phyloP scores from a whole-genome alignment of 2,113 vertebrate genomes.

The Bos taurus region DNA sequence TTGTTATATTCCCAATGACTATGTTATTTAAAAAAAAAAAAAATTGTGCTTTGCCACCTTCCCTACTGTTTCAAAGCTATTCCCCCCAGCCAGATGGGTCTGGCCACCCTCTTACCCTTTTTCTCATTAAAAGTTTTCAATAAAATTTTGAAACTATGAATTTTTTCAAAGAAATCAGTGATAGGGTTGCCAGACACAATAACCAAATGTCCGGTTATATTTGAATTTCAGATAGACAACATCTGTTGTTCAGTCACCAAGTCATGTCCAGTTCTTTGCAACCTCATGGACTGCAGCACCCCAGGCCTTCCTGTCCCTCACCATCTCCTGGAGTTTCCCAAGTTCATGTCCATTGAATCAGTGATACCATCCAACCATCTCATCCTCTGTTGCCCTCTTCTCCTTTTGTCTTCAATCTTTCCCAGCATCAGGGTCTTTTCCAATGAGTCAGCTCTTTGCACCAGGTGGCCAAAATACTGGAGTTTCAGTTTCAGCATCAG shows the following conservation, averaged over 20 bases:
- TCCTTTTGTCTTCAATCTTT: neutral
- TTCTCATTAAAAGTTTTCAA: neutral
- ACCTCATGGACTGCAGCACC: neutral
- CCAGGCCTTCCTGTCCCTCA: neutral
- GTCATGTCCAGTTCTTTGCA: neutral
- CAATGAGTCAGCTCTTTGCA: neutral
- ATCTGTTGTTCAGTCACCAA: neutral
- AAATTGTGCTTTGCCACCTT: neutral
- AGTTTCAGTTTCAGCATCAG: neutral
- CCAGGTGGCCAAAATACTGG: neutral
- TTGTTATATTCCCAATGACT: neutral
- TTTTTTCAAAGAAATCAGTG: neutral
- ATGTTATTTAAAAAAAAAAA: too few relatives aligned
- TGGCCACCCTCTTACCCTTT: neutral
- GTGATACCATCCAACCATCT: neutral
- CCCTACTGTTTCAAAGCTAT: neutral
- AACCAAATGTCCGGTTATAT: neutral
- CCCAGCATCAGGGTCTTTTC: neutral
- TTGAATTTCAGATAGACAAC: neutral
- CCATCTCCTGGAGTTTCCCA: neutral
- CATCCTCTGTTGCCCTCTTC: neutral
- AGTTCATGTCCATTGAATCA: neutral
- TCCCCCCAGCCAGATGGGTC: neutral
- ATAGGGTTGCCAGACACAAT: neutral
- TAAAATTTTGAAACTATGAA: neutral